Base-by-base conservation (phyloP, 1,140 invertebrate species). In the Pseudomyrmex cubaensis region DNA sequence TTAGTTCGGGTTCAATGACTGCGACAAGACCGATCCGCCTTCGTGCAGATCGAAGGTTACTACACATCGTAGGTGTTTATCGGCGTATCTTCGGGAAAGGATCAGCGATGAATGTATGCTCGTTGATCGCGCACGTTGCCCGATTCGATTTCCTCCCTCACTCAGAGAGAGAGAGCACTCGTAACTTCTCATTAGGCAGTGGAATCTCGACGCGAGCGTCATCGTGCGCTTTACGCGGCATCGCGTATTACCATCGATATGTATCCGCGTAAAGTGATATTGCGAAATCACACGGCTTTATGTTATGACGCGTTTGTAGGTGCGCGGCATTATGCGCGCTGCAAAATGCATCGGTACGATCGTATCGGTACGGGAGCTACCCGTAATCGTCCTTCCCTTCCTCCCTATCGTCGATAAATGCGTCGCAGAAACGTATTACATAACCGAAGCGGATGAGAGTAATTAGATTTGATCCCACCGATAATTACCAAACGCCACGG, bases 1-100 rank as follows among this genome's bases (percentile, higher is more conserved):
- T 76, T 72, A 13, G 44, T 12, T 9, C 10, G 25, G n/a, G 62
- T 56, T 44, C 25, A 25, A 50, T 20, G 54, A 83, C 83, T 80
- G 56, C 56, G 76, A n/a, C 66, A 52, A 62, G 82, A 54, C 56
- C 54, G 61, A n/a, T 50, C 10, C 12, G 35, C 7, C 13, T 20
- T 57, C 4, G 59, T 66, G 13, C 35, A 25, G 74, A 83, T 67
- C 67, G 56, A 70, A 78, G 57, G 15, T 35, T 35, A 35, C n/a
- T 74, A 87, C 82, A 87, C 82, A 57, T 70, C 61, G 64, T 56
- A 20, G 35, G 35, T 35, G 35, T 87, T 87, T 85, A 85, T 72
- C 70, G 64, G 15, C 35, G 25, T 7, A 25, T 15, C 48, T 76
- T 72, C 63, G 85, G 52, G 20, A 67, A 77, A 64, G 13, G 5